These are phyloP conservation scores for Eubasilissa regina DNA, from an alignment of 1,140 invertebrate species.

Conservation along the genomic window DNA sequence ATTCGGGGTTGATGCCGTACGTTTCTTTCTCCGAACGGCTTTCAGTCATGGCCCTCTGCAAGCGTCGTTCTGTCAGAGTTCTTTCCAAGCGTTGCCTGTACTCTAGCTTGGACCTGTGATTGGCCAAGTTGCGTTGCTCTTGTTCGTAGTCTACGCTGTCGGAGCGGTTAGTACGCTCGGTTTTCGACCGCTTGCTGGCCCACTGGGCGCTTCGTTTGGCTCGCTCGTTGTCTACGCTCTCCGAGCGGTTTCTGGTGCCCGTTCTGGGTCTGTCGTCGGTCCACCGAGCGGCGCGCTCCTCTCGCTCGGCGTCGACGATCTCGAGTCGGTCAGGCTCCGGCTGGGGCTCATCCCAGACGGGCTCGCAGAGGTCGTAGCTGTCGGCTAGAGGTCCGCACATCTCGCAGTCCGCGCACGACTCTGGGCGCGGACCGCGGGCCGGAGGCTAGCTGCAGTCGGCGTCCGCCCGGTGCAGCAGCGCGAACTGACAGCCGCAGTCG, in stretches of 20 bases:
- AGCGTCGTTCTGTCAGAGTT: constrained; percentile 28
- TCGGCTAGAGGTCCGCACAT: constrained; percentile 63
- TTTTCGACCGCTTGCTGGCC: constrained; percentile 57
- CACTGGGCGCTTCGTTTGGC: constrained; percentile 46
- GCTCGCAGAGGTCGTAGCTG: constrained; percentile 62
- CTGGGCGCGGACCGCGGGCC: constrained; percentile 69
- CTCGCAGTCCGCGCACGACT: constrained; percentile 66
- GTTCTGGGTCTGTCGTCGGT: background rate
- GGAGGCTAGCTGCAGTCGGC: constrained; percentile 73
- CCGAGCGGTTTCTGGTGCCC: background rate
- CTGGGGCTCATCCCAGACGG: constrained; percentile 48
- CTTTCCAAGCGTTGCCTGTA: constrained; percentile 27
- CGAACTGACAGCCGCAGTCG: constrained; percentile 90
- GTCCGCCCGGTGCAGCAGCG: constrained; percentile 86
- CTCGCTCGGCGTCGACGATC: constrained; percentile 14
- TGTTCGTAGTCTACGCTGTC: constrained; percentile 34
- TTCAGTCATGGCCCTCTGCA: constrained; percentile 26
- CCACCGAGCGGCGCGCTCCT: background rate
- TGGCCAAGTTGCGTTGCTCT: constrained; percentile 29
- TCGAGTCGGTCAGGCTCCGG: constrained; percentile 50
- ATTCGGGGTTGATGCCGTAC: background rate
- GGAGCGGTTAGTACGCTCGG: constrained; percentile 61
- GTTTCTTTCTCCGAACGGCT: constrained; percentile 8
- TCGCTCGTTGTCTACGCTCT: background rate
- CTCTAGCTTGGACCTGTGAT: constrained; percentile 29